Base-by-base conservation (phyloP, 2,888 invertebrate genomes). In the Agonopterix alstromeriana region DNA sequence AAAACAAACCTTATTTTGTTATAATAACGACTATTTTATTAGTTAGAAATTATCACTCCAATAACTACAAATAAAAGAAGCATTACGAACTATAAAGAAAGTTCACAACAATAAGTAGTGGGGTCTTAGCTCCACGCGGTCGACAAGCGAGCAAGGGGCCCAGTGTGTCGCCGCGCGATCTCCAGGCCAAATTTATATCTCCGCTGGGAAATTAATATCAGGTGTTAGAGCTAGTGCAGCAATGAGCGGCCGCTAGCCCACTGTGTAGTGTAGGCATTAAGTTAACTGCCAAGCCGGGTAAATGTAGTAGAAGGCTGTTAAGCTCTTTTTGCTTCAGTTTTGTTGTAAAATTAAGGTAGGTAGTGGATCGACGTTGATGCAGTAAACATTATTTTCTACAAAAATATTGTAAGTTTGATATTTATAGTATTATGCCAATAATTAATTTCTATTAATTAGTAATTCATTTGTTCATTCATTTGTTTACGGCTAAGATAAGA, bases 121-220 rank as follows among this genome's bases (percentile, higher is more conserved):
- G 36, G 38, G n/a, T 38, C 38, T n/a, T 38, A 38, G 38, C 10
- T 9, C 9, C n/a, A 38, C 9, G 38, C 49, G 35, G 38, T 38
- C 38, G n/a, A n/a, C 38, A 10, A 10, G n/a, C 10, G n/a, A 10
- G 38, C 38, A 10, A n/a, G n/a, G 10, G 36, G 53, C 61, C 59
- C 63, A 57, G 64, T 65, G 67, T 65, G 58, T 57, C 67, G 65
- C 53, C 47, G 53, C 57, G 55, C 70, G 66, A 67, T 68, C 68
- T 67, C 64, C 59, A 60, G 70, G 70, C 78, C 65, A 72, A 84
- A 87, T 88, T 84, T 87, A 87, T 86, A 69, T 60, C 66, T 63
- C 88, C 81, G 55, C 63, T 60, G 88, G 88, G 88, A 88, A 88
- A 88, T 88, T 86, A 86, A 77, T 79, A 81, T 79, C 79, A 82